Evolutionary conservation across 2,888 invertebrate genomes (phyloP), one percentile per base, ranked within the genome.

Genomic region (Isotomurus palustris): DNA sequence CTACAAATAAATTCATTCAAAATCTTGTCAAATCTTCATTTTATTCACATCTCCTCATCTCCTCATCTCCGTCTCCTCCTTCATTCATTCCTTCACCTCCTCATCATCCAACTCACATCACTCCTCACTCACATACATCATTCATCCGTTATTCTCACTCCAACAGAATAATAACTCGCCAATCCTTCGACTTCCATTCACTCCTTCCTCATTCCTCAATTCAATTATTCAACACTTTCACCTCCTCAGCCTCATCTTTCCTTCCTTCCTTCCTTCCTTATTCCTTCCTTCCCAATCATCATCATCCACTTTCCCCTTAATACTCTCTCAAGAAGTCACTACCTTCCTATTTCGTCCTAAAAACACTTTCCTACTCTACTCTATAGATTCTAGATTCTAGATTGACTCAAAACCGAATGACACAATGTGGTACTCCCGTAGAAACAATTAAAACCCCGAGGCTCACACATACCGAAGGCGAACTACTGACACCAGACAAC

Each of bases 401-500:
- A n/a, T n/a, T n/a, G n/a, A n/a, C n/a, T n/a, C n/a, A n/a, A n/a
- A n/a, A n/a, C n/a, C 32, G 32, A 32, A 32, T 10, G 12, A 32
- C 32, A 10, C 32, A 12, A 32, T 10, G 32, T 32, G 32, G n/a
- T n/a, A n/a, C n/a, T n/a, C n/a, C n/a, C n/a, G n/a, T n/a, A n/a
- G n/a, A n/a, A n/a, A n/a, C n/a, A n/a, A n/a, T n/a, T n/a, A n/a
- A n/a, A n/a, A n/a, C n/a, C n/a, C n/a, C n/a, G n/a, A n/a, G n/a
- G n/a, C n/a, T n/a, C 2, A 49, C 10, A 51, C 64, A 44, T 68
- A 71, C 71, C 67, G 71, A 71, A 54, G 71, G 71, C 51, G 71
- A 71, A 56, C 71, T 71, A 59, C 71, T 81, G 71, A 76, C 77
- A 36, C 76, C 76, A 58, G 81, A 80, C 29, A 75, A 73, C 58